Evolutionary conservation across 2,888 invertebrate species (phyloP), one percentile per base, ranked within the genome.

Genomic region (Anthoptus insignis): DNA sequence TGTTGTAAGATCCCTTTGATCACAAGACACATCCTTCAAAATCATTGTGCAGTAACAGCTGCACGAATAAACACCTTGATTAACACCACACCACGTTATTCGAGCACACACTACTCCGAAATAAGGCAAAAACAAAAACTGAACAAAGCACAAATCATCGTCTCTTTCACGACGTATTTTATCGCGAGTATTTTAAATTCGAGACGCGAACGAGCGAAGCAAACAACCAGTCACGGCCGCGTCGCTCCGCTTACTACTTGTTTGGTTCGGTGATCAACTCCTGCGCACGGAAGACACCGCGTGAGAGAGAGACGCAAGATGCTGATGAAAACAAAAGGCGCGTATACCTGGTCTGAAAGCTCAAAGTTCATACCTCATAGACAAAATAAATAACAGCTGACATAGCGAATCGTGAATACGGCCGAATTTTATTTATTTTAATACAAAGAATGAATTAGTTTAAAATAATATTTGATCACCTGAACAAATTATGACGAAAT

Each of bases 181-280:
- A 84, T 87, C 89, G 86, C 83, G 83, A 81, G 82, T 81, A 84
- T 83, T 89, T 84, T 83, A 77, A 83, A 88, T 86, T 85, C 80
- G 74, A 74, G 80, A 82, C 82, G 82, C 82, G 81, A 80, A 80
- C 79, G 65, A 71, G 67, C 42, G 39, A 21, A 45, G 13, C 11
- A 6, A 68, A 73, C 91, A 83, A 85, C 91, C 87, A 86, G 86
- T 88, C 90, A 84, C 89, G 84, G 80, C 83, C 81, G 83, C 86
- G 87, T 80, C 88, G 86, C 86, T 83, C 81, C 89, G 91, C 90
- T 88, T 83, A 93, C 93, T 93, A 84, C 81, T 81, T 79, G 83
- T 82, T 83, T 81, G 79, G 79, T 81, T 82, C 76, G 78, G 79
- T 27, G 27, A 84, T 81, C 87, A 76, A 88, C 91, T 91, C 91